These are phyloP conservation scores for Andrena haemorrhoa DNA, from an alignment of 2,888 invertebrate species.

Conservation along the genomic window DNA sequence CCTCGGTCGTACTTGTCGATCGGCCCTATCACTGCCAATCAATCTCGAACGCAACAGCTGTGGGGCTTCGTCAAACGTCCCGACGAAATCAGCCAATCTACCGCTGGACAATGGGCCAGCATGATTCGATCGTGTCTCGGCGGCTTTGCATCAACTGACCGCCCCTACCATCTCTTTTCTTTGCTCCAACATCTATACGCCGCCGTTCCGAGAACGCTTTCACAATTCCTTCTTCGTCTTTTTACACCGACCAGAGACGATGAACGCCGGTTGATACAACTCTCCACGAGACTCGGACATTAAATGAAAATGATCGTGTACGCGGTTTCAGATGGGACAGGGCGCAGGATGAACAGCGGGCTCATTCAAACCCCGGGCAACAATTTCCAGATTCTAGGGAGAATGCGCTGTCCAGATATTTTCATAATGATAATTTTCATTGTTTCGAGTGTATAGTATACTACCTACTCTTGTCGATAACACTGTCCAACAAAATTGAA, in stretches of 20 bases:
- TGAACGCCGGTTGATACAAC: slow-evolving; percentile 44
- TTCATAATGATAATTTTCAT: background rate
- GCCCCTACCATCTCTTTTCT: slow-evolving; percentile 35
- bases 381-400: background rate
- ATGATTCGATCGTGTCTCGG: slow-evolving; percentile 79
- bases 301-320: slow-evolving; percentile 43
- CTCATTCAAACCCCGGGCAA: background rate
- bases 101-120: slow-evolving; percentile 81
- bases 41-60: slow-evolving; percentile 79
- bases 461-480: too few relatives aligned
- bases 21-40: slow-evolving; percentile 83
- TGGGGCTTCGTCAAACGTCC: slow-evolving; percentile 82
- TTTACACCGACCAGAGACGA: slow-evolving; percentile 40
- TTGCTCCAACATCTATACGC: slow-evolving; percentile 55
- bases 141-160: slow-evolving; percentile 70
- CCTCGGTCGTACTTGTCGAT: slow-evolving; percentile 76
- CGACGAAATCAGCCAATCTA: slow-evolving; percentile 80
- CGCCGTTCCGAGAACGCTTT: slow-evolving; percentile 52
- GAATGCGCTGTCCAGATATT: background rate
- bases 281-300: slow-evolving; percentile 32
- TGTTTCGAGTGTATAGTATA: too few relatives aligned
- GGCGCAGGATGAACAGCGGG: background rate
- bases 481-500: too few relatives aligned
- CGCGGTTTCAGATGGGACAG: slow-evolving; percentile 6
- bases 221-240: slow-evolving; percentile 39